Base-by-base conservation (phyloP, 1,140 invertebrate species). In the Leptopilina clavipes region DNA sequence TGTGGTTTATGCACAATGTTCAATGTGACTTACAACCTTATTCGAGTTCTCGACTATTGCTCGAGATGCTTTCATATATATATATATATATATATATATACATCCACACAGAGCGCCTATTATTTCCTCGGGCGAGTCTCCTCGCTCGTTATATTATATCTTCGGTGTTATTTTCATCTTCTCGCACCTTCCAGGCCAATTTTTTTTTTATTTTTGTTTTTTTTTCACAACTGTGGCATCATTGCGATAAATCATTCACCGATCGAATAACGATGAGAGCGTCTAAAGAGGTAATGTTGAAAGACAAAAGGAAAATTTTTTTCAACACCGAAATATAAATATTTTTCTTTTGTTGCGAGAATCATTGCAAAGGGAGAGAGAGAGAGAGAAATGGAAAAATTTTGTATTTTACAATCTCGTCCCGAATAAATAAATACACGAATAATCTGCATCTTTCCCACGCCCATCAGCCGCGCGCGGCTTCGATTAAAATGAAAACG, bases 1-100 rank as follows among this genome's bases (percentile, higher is more conserved):
- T 65, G 59, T 65, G 59, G 59, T 65, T 65, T 65, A 65, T 65
- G 59, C 59, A 65, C 59, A 31, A 65, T 65, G 59, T 65, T 65
- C 59, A 22, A 22, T 65, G 59, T 65, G 59, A 65, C 59, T 65
- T 65, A 65, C 59, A 65, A 31, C 25, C 59, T n/a, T 25, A 65
- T 65, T 65, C 59, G 59, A 25, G 12, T 65, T 65, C 59, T 65
- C 59, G 25, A 10, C 9, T 65, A 31, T 65, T 65, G 59, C 59
- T 22, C 22, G 56, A 59, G 56, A 59, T 59, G 56, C 56, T 31
- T 31, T 3, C 6, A 31, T 31, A 31, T 31, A n/a, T 31, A 6
- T 31, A 31, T 31, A 31, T 31, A 31, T 31, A 31, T 31, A 31
- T 54, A 18, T 19, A 54, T 31, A 31, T 2, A 31, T 31, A 31